phyloP scores from a whole-genome alignment of 2,797 vertebrate species.

The Mustela erminea region DNA sequence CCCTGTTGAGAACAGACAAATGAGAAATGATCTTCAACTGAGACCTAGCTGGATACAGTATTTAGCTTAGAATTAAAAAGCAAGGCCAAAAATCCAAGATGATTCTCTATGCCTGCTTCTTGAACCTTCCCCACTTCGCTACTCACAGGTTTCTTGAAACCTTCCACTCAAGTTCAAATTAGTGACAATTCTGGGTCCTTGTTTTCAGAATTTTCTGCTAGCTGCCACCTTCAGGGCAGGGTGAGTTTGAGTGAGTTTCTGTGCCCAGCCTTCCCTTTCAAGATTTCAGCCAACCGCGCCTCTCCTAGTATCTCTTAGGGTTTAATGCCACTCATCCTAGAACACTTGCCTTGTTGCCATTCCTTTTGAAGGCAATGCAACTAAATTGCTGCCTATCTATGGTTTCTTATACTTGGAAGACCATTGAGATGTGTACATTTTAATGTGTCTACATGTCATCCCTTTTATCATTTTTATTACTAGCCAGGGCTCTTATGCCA shows the following conservation, averaged over 20 bases:
- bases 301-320: neutral
- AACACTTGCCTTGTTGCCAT: neutral
- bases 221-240: neutral
- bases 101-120: conserved; percentile 8
- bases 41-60: neutral
- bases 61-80: neutral
- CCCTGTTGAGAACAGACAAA: neutral
- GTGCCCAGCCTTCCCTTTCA: neutral
- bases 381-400: neutral
- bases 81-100: neutral
- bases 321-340: neutral
- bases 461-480: conserved; percentile 53
- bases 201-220: conserved; percentile 25
- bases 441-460: neutral
- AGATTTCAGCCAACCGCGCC: neutral
- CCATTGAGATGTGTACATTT: neutral
- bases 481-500: conserved; percentile 11
- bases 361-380: neutral
- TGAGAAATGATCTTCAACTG: neutral
- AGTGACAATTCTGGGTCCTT: neutral
- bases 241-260: neutral
- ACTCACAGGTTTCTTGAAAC: neutral
- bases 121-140: neutral
- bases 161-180: conserved; percentile 1
- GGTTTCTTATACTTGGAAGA: neutral